Base-by-base conservation (phyloP, 64 coral and sea anemone species). In the Montipora cactus region DNA sequence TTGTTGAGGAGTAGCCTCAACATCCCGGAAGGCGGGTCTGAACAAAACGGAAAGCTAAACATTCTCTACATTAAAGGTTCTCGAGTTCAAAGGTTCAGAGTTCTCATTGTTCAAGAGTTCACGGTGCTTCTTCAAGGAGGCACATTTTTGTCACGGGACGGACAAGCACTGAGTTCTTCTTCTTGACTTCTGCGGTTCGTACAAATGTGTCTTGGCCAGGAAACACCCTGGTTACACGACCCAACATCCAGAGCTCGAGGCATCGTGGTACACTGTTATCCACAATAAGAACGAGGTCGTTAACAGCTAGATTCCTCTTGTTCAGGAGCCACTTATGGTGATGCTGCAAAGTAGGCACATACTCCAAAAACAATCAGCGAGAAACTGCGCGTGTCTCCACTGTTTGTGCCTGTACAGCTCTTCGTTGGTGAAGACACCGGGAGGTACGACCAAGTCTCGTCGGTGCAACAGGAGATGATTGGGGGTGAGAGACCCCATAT, bases 291-390 rank as follows among this genome's bases (percentile, higher is more conserved):
- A 93, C 64, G 2, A 93, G 25, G 44, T 93, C 92, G 1, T 50
- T 67, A 0, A 70, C 58, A 16, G 11, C 87, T 22, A 88, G 47
- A 48, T 93, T 84, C 64, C 83, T 18, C 12, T 28, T 70, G 4
- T 77, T 61, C 19, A 28, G 58, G 14, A 49, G 4, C 84, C 66
- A 80, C 15, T 93, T 93, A 14, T 80, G 72, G 62, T 84, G 70
- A 3, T 67, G 19, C 67, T 93, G 91, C 21, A 93, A 55, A 1
- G 50, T 79, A 0, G 67, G 75, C 1, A 93, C 2, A 15, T 93
- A 93, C 18, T 88, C 92, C 84, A 80, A 8, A 93, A 93, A 16
- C 22, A 49, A 7, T 88, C 50, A 47, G 74, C 61, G 15, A 93
- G 13, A 28, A 77, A 87, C 5, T 87, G 73, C 5, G 44, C 76